A percentile compares a stretch with the other conserved stretches of the same genome.
Evolutionary conservation across 2,888 invertebrate species (phyloP).

Genomic region (Cheilosia vulpina): DNA sequence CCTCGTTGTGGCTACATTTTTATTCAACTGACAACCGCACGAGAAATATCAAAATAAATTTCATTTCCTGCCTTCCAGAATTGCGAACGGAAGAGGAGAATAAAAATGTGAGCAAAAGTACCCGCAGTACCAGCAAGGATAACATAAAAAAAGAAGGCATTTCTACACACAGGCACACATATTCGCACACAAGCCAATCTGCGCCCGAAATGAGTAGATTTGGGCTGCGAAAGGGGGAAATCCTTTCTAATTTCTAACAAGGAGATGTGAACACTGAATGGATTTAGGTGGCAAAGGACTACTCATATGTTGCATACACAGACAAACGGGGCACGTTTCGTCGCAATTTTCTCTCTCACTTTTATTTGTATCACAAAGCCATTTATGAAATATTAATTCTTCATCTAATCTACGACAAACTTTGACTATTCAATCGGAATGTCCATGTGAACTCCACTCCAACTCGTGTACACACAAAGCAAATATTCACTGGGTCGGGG

Average conservation of each 20-base stretch:
- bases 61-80: conserved; percentile 5
- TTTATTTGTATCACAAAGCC: conserved; percentile 17
- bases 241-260: conserved; percentile 30
- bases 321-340: conserved; percentile 1
- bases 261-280: conserved; percentile 29
- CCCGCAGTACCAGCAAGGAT: not conserved
- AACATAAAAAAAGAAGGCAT: not conserved
- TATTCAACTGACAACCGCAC: conserved; percentile 17
- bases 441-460: not conserved
- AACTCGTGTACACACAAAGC: not conserved
- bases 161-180: not conserved
- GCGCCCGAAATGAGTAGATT: conserved; percentile 9
- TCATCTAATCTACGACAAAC: conserved; percentile 6
- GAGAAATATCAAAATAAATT: conserved; percentile 22
- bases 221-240: conserved; percentile 22
- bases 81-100: not conserved
- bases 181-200: conserved; percentile 4
- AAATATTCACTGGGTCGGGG: conserved; percentile 20
- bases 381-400: conserved; percentile 5
- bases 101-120: conserved; percentile 3
- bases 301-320: conserved; percentile 38
- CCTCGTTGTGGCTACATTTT: not conserved
- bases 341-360: conserved; percentile 9
- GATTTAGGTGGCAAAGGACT: conserved; percentile 4
- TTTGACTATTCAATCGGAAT: conserved; percentile 11